These are phyloP conservation scores for Muschampia plurimacula DNA, from an alignment of 2,888 invertebrate genomes.

Conservation along the genomic window DNA sequence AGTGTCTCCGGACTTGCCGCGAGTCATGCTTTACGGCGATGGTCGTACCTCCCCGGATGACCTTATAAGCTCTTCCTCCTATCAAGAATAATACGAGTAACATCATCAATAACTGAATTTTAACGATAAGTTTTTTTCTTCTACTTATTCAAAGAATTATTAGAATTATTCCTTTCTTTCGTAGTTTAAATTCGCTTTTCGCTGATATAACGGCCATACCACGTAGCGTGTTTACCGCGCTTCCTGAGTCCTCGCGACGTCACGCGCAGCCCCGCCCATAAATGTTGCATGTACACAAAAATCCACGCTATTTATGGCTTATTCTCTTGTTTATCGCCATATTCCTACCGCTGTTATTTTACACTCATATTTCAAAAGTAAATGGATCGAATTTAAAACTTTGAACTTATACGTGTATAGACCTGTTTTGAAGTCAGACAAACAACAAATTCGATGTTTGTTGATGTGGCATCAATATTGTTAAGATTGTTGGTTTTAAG, in stretches of 20 bases:
- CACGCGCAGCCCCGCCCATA: conserved; percentile 55
- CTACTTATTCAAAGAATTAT: too few relatives aligned
- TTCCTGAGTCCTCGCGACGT: conserved; percentile 62
- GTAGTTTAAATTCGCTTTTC: conserved; percentile 20
- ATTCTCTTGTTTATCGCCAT: conserved; percentile 55
- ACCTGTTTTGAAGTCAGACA: background rate
- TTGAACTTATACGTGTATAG: conserved; percentile 10
- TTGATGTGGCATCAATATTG: background rate
- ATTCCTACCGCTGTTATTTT: conserved; percentile 31
- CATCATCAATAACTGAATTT: too few relatives aligned
- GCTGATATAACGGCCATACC: conserved; percentile 51
- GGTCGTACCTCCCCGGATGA: too few relatives aligned
- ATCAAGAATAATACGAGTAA: too few relatives aligned
- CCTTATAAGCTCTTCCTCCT: too few relatives aligned
- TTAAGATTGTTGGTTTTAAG: background rate
- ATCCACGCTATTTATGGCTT: conserved; percentile 59
- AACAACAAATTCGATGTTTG: background rate
- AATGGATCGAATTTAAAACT: conserved; percentile 16
- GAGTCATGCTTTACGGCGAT: too few relatives aligned
- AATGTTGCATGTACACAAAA: conserved; percentile 52
- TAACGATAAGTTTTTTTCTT: too few relatives aligned
- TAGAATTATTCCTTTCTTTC: too few relatives aligned
- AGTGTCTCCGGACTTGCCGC: too few relatives aligned
- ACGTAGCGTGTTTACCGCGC: conserved; percentile 52
- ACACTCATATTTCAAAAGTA: conserved; percentile 30